These are phyloP conservation scores for Penaeus japonicus DNA, from an alignment of 1,140 invertebrate genomes.

Conservation along the genomic window DNA sequence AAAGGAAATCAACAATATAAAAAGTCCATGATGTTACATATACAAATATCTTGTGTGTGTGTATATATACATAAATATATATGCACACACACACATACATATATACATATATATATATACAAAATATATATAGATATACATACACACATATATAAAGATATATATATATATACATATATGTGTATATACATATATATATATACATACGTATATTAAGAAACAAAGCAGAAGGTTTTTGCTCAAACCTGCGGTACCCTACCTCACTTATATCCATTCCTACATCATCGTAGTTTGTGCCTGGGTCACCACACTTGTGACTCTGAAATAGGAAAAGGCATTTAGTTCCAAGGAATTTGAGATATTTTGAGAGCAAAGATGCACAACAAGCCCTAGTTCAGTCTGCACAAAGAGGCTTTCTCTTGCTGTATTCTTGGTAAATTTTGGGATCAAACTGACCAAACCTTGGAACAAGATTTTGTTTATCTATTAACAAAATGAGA, in stretches of 20 bases:
- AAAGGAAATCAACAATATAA: slow-evolving; percentile 39
- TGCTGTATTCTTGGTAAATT: too few species aligned
- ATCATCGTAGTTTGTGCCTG: slow-evolving; percentile 61
- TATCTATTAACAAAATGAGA: too few species aligned
- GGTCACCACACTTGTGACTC: slow-evolving; percentile 51
- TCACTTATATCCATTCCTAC: slow-evolving; percentile 61
- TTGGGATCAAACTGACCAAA: too few species aligned
- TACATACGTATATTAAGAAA: background rate
- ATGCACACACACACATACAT: too few species aligned
- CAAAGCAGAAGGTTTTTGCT: background rate
- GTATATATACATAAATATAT: too few species aligned
- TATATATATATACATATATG: background rate
- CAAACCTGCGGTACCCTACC: slow-evolving; percentile 59
- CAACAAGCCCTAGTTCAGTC: too few species aligned
- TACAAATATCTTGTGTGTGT: background rate
- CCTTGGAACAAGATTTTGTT: too few species aligned
- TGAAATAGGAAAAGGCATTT: background rate
- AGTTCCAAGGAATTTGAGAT: background rate
- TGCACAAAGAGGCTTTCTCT: too few species aligned
- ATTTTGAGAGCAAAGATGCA: too few species aligned
- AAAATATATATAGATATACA: too few species aligned
- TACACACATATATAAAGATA: too few species aligned
- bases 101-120: too few species aligned
- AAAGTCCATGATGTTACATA: slow-evolving; percentile 38
- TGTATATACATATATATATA: background rate